Evolutionary conservation across 2,797 vertebrate species (phyloP), one percentile per base, ranked within the genome.

Genomic region (Streptopelia turtur): DNA sequence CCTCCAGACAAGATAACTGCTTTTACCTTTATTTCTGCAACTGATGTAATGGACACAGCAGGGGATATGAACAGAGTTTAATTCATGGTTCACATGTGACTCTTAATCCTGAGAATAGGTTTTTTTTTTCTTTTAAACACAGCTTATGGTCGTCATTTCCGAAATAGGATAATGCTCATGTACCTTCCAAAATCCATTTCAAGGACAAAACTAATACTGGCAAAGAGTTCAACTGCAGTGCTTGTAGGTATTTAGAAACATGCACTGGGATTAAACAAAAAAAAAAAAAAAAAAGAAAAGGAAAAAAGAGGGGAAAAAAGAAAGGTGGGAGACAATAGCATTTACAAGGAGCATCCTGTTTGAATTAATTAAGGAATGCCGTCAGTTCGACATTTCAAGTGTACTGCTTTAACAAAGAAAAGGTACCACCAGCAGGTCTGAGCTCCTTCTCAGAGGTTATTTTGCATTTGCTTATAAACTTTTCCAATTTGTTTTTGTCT

Each of bases 141-240:
- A 95, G 88, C 30, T 96, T 92, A 91, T 78, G 78, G 57, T 92
- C 4, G 21, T 93, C 20, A 75, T 89, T 93, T 96, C 75, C 89
- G 72, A 89, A 93, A 94, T 20, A 70, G 81, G 78, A 84, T 90
- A 95, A 94, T 33, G 33, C 56, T 47, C 22, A 74, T 30, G 43
- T 41, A 72, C 53, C 66, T 93, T 90, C 78, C 90, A 87, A 96
- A 94, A 94, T 6, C 61, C 39, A 64, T 83, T 85, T 93, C 90
- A 92, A 96, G 95, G 95, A 65, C 88, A 89, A 93, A 95, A 94
- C n/a, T 80, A 90, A 95, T 88, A 77, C 47, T 18, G 64, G 53
- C 59, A 86, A 65, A 78, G 69, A 66, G 83, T 95, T 95, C 86
- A 96, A 22, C 56, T 56, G 57, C 57, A 68, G 39, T 24, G 66